Evolutionary conservation across 2,113 vertebrate species (phyloP).

Genomic region (Lathamus discolor): DNA sequence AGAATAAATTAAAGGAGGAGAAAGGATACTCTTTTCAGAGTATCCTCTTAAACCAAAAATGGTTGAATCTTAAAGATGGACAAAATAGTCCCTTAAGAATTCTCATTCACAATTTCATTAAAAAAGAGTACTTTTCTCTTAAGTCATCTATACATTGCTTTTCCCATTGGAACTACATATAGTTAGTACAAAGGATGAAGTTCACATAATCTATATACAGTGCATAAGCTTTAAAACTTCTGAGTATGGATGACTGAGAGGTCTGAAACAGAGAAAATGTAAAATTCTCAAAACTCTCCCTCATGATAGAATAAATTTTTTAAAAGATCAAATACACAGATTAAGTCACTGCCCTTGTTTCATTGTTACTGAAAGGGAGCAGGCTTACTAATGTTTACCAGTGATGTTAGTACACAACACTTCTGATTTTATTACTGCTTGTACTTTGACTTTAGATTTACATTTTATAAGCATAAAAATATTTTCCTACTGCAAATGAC

Average conservation of each 20-base stretch:
- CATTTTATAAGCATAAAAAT: neutral
- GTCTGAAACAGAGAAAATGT: neutral
- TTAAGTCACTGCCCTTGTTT: neutral
- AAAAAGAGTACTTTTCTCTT: neutral
- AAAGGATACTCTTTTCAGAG: neutral
- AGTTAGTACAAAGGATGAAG: neutral
- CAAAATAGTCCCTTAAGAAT: neutral
- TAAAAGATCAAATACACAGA: neutral
- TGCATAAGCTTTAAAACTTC: neutral
- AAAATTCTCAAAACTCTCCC: neutral
- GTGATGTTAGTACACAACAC: neutral
- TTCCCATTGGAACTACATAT: neutral
- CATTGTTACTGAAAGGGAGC: neutral
- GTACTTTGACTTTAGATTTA: neutral
- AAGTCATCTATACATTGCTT: neutral
- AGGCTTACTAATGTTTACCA: neutral
- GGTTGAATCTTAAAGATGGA: neutral
- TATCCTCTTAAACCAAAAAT: neutral
- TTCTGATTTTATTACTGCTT: neutral
- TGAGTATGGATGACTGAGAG: neutral
- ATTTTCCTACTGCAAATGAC: neutral
- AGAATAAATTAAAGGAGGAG: neutral
- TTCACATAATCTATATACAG: neutral
- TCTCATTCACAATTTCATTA: neutral
- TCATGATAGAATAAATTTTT: neutral